Base-by-base conservation (phyloP, 2,797 vertebrate species). In the Aselliscus stoliczkanus region DNA sequence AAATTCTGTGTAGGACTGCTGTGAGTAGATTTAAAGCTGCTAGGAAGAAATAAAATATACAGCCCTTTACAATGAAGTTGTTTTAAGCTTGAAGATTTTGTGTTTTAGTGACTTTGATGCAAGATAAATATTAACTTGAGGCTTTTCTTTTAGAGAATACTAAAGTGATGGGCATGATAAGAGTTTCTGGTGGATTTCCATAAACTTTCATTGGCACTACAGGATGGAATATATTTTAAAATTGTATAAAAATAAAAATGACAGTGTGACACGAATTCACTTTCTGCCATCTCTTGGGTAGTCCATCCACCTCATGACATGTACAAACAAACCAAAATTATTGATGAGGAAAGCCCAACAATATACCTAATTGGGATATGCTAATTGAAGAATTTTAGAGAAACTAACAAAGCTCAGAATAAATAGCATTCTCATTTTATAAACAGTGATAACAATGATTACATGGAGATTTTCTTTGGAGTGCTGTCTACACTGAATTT, bases 1-100 rank as follows among this genome's bases (percentile, higher is more conserved):
- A 97, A 97, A 97, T 98, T 98, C 97, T 97, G 91, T 97, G 95
- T 97, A 95, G 83, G 60, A 90, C 87, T 42, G 25, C 96, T 97
- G 70, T 94, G 96, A 95, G 94, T 96, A 97, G 67, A 94, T 97
- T 97, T 95, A 95, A 97, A 96, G 58, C 87, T 97, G 81, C 90
- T 90, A 93, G 88, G 88, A 97, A 97, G 94, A 97, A 97, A 96
- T 97, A 97, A 97, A 98, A 95, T 93, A 84, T 82, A 93, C 62
- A 97, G 69, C 58, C 42, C 75, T 85, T 95, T 95, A 76, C 94
- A 96, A 96, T 87, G 31, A 95, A 97, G 93, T 97, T 96, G 89
- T 97, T 98, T 98, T 94, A 98, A 97, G 93, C 64, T 97, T 95
- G 81, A 77, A 88, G 54, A 88, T 97, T 97, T 97, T 91, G 60